Conservation (phyloP, 2,888 invertebrate genomes). For the Pseudococcus viburni region DNA sequence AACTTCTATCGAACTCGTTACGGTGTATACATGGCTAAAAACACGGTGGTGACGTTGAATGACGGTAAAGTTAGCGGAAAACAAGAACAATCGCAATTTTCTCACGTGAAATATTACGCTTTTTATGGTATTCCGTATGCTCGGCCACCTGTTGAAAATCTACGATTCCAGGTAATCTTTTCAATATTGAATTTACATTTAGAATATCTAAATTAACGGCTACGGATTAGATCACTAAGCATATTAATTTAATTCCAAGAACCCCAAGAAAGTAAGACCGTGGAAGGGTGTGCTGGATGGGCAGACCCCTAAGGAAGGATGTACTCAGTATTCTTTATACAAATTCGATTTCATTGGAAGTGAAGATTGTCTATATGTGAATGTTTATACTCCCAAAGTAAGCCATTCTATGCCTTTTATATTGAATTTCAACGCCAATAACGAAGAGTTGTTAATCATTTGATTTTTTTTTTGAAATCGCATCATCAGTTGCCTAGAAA, state of each 20-base stretch:
- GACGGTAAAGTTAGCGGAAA: constrained; percentile 29
- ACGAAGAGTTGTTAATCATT: no score
- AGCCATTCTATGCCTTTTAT: neutral
- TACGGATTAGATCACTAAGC: neutral
- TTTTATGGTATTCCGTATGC: constrained; percentile 54
- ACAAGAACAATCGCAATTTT: neutral
- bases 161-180: constrained; percentile 28
- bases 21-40: neutral
- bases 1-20: neutral
- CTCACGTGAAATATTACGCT: neutral
- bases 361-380: constrained; percentile 15
- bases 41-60: neutral
- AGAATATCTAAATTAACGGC: neutral
- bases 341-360: neutral
- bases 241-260: neutral
- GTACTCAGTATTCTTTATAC: neutral
- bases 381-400: neutral
- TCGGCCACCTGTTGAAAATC: constrained; percentile 26
- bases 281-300: neutral
- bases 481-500: neutral
- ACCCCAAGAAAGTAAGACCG: neutral
- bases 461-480: neutral
- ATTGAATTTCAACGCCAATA: no score
- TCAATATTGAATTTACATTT: no score
- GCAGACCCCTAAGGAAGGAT: neutral